These are phyloP conservation scores for Pristionchus maxplancki DNA, from an alignment of 2,888 invertebrate species.

Conservation along the genomic window DNA sequence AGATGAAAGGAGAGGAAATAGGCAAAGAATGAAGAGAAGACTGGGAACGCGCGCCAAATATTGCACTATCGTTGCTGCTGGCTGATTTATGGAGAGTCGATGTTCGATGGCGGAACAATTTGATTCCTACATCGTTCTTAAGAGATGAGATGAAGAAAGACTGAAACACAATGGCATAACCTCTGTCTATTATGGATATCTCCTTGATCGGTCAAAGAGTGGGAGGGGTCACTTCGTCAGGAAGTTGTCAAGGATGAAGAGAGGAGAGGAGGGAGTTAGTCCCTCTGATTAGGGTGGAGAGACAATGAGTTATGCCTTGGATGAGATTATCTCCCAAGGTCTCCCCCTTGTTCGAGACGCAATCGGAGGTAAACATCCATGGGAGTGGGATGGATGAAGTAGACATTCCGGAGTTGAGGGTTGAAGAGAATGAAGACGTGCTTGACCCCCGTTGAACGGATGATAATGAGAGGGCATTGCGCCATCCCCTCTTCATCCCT, in stretches of 20 bases:
- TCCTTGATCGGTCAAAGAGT: neutral
- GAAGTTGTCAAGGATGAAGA: neutral
- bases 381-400: neutral
- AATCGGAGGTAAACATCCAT: neutral
- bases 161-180: no score
- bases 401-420: no score
- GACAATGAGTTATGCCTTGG: neutral
- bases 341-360: neutral
- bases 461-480: neutral
- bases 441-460: neutral
- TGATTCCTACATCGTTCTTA: no score
- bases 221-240: neutral
- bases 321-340: constrained; percentile 12
- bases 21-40: neutral
- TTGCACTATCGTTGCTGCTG: neutral
- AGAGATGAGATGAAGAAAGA: no score
- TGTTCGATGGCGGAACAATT: neutral
- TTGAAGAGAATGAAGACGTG: neutral
- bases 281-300: neutral
- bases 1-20: neutral
- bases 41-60: constrained; percentile 29
- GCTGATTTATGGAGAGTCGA: neutral
- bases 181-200: no score
- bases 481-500: neutral
- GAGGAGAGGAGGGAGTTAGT: constrained; percentile 11